These are phyloP conservation scores for Tethya wilhelma DNA, from an alignment of 37 sponge, comb jelly and placozoan species.

Conservation along the genomic window DNA sequence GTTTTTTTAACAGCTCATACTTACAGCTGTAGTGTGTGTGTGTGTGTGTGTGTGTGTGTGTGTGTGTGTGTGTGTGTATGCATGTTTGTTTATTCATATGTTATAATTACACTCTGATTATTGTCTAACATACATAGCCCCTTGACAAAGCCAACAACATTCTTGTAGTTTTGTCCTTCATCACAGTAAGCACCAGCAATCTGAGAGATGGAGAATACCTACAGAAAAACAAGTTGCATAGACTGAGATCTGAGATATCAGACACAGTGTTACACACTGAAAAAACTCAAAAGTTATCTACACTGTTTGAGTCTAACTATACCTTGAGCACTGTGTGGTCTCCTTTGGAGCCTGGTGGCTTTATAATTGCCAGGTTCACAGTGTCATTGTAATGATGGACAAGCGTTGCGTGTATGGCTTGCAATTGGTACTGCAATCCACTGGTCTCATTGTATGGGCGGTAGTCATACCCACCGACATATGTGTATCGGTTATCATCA, in stretches of 20 bases:
- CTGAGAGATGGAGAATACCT: slow-evolving; percentile 88
- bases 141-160: slow-evolving; percentile 86
- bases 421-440: slow-evolving; percentile 53
- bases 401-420: slow-evolving; percentile 75
- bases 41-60: too few relatives aligned
- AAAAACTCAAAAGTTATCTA: too few relatives aligned
- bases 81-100: too few relatives aligned
- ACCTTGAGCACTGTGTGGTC: too few relatives aligned
- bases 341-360: too few relatives aligned
- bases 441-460: slow-evolving; percentile 40
- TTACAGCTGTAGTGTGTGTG: too few relatives aligned
- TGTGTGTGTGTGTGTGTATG: too few relatives aligned
- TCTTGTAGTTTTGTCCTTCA: slow-evolving; percentile 94
- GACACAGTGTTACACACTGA: too few relatives aligned
- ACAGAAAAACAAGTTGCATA: neutral
- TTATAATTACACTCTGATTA: too few relatives aligned
- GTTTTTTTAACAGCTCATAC: too few relatives aligned
- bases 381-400: slow-evolving; percentile 86
- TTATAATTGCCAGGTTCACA: slow-evolving; percentile 57
- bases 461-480: slow-evolving; percentile 44
- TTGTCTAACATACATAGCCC: slow-evolving; percentile 84
- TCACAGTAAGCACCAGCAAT: slow-evolving; percentile 86
- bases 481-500: slow-evolving; percentile 74
- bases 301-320: too few relatives aligned
- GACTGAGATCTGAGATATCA: too few relatives aligned